Evolutionary conservation across 2,113 vertebrate species (phyloP).

Genomic region (Diglossa brunneiventris): DNA sequence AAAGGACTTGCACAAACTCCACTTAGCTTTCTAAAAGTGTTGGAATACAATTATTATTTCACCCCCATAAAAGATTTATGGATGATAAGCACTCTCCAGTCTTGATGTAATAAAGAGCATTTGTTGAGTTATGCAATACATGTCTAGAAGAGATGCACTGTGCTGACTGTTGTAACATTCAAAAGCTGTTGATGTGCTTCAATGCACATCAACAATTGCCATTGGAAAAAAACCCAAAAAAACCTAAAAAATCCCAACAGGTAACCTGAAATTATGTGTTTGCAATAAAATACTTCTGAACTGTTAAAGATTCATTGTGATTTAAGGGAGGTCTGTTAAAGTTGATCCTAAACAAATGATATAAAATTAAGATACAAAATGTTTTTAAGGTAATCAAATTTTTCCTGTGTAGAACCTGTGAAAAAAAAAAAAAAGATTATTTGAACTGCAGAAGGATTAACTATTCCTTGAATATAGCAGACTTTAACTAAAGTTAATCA

Average conservation of each 20-base stretch:
- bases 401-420: neutral
- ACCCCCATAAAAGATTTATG: neutral
- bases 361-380: neutral
- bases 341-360: neutral
- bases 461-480: neutral
- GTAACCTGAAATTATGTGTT: neutral
- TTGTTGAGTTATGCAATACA: neutral
- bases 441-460: neutral
- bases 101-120: neutral
- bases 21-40: neutral
- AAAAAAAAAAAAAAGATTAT: neutral
- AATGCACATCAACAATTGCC: neutral
- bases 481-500: neutral
- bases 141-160: neutral
- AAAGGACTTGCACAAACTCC: neutral
- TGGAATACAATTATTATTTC: neutral
- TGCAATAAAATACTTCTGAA: neutral
- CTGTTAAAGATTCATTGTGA: neutral
- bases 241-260: neutral
- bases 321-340: neutral
- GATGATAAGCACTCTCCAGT: neutral
- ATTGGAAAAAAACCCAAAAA: fast-evolving
- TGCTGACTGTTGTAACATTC: neutral
- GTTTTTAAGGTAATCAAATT: neutral
- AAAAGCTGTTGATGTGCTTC: neutral